Percentiles rank a stretch among this genome's conserved stretches.
phyloP scores from a whole-genome alignment of 1,140 invertebrate species.

The Papilio dardanus region DNA sequence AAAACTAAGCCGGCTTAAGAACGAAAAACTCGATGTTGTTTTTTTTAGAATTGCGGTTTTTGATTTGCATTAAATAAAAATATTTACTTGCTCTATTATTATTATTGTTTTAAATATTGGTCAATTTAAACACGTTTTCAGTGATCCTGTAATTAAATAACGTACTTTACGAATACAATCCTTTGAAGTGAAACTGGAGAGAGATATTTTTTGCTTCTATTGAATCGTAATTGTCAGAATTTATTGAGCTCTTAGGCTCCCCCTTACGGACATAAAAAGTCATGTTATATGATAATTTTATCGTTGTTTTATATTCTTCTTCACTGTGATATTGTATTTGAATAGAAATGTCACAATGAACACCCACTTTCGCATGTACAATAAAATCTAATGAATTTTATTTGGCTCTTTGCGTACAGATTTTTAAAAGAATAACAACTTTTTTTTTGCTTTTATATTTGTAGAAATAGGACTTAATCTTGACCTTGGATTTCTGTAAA shows the following conservation, averaged over 20 bases:
- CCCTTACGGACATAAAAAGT: conserved; percentile 27
- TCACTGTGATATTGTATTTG: conserved; percentile 4
- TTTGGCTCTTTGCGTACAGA: neutral
- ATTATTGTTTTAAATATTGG: no score
- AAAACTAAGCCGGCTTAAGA: no score
- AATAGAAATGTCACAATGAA: conserved; percentile 29
- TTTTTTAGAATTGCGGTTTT: no score
- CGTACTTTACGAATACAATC: neutral
- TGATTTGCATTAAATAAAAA: no score
- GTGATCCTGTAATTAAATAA: no score
- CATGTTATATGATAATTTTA: conserved; percentile 33
- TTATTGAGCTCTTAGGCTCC: conserved; percentile 11
- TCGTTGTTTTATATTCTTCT: conserved; percentile 29
- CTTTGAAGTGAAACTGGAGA: neutral
- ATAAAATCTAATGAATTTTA: conserved; percentile 25
- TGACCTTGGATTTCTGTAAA: neutral
- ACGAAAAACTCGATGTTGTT: no score
- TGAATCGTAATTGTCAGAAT: conserved; percentile 23
- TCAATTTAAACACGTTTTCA: no score
- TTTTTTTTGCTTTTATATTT: neutral
- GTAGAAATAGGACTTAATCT: neutral
- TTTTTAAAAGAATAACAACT: neutral
- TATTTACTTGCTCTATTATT: no score
- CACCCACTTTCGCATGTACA: neutral
- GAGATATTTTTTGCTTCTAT: conserved; percentile 3